These are phyloP conservation scores for Neoarius graeffei DNA, from an alignment of 2,113 vertebrate species.

Conservation along the genomic window DNA sequence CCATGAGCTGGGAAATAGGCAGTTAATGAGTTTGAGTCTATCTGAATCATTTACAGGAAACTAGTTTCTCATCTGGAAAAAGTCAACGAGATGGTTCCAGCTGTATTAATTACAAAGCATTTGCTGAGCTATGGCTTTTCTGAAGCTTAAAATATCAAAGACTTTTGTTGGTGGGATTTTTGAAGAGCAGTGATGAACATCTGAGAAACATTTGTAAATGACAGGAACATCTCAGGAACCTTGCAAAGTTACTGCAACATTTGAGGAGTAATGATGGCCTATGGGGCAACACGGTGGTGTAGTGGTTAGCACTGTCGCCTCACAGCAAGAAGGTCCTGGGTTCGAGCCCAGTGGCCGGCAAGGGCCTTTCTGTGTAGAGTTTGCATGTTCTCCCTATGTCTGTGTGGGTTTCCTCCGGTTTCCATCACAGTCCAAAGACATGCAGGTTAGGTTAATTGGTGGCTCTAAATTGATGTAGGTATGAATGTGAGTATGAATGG, in stretches of 20 bases:
- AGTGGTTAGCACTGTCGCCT: no score
- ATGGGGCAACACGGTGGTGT: no score
- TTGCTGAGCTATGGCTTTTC: not conserved
- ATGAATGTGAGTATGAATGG: no score
- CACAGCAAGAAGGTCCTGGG: no score
- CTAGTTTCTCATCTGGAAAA: not conserved
- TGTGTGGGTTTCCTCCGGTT: no score
- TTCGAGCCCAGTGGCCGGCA: no score
- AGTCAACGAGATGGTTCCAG: slow-evolving; percentile 2
- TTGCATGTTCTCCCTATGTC: no score
- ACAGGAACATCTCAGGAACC: not conserved
- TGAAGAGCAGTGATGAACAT: not conserved
- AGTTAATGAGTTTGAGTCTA: not conserved
- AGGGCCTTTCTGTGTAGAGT: no score
- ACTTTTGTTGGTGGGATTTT: not conserved
- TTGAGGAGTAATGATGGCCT: no score
- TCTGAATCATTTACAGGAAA: slow-evolving; percentile 17
- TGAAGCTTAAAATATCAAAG: not conserved
- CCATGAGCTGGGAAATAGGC: not conserved
- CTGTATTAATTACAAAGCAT: not conserved
- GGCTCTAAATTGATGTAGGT: no score
- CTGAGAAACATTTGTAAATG: not conserved
- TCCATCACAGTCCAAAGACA: no score
- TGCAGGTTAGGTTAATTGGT: no score
- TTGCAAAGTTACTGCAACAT: not conserved